These are phyloP conservation scores for Propithecus deckenii DNA, from an alignment of 2,797 vertebrate species.

Conservation along the genomic window DNA sequence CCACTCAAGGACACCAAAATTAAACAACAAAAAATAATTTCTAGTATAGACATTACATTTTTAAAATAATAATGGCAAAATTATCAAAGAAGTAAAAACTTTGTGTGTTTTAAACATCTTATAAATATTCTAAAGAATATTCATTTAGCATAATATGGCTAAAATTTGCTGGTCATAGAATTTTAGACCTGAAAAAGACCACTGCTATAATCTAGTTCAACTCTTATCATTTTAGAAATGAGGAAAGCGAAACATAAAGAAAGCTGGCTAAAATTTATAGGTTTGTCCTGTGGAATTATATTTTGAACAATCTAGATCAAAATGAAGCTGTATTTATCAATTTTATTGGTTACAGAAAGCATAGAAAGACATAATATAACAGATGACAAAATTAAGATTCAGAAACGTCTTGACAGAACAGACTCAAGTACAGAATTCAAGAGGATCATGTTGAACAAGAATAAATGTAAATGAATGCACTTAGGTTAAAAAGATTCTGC, in stretches of 20 bases:
- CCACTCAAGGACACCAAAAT: not conserved
- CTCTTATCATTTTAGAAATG: not conserved
- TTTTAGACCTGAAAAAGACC: not conserved
- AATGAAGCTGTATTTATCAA: not conserved
- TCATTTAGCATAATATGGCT: not conserved
- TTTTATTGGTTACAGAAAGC: not conserved
- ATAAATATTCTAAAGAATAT: not conserved
- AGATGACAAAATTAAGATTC: constrained; percentile 13
- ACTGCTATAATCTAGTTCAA: not conserved
- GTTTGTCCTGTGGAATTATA: not conserved
- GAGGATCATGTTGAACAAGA: not conserved
- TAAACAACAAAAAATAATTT: not conserved
- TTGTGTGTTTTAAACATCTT: not conserved
- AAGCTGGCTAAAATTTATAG: not conserved
- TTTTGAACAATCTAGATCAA: not conserved
- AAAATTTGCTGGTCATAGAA: not conserved
- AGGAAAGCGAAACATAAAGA: not conserved
- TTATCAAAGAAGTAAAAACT: not conserved
- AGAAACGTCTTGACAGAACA: not conserved
- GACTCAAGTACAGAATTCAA: not conserved
- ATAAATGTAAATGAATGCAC: not conserved
- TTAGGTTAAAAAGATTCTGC: not conserved
- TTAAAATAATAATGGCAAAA: not conserved
- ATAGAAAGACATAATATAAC: not conserved
- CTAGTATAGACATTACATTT: not conserved